Evolutionary conservation across 2,888 invertebrate species (phyloP).

Genomic region (Scaptomyza cyrtandrae): DNA sequence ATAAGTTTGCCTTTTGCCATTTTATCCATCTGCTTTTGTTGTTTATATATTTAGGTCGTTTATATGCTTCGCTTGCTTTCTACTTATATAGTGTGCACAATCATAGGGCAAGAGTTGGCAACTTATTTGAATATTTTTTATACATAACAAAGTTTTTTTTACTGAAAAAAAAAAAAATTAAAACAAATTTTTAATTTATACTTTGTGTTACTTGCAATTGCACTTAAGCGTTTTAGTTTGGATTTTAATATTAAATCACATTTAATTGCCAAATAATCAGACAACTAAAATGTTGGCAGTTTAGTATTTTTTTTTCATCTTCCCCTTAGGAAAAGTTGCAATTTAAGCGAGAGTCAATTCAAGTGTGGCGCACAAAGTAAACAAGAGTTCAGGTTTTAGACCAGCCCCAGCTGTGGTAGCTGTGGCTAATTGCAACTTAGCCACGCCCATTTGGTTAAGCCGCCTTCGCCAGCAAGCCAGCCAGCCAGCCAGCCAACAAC

Average conservation of each 20-base stretch:
- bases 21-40: slow-evolving; percentile 30
- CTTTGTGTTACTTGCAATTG: background rate
- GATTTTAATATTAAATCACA: background rate
- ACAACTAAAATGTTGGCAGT: background rate
- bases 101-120: slow-evolving; percentile 7
- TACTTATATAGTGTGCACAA: slow-evolving; percentile 14
- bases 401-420: slow-evolving; percentile 30
- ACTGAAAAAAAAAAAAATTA: background rate
- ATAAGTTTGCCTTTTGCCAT: slow-evolving; percentile 51
- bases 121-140: background rate
- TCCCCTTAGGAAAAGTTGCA: slow-evolving; percentile 38
- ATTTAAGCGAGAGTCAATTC: slow-evolving; percentile 54
- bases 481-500: slow-evolving; percentile 53
- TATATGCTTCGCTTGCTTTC: slow-evolving; percentile 22
- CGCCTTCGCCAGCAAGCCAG: slow-evolving; percentile 55
- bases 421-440: slow-evolving; percentile 77
- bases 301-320: background rate
- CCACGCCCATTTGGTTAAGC: slow-evolving; percentile 76
- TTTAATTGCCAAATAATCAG: background rate
- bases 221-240: background rate
- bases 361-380: slow-evolving; percentile 45
- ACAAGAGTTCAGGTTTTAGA: slow-evolving; percentile 55
- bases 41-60: slow-evolving; percentile 32
- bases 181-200: background rate
- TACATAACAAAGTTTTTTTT: background rate